Evolutionary conservation across 2,113 vertebrate species (phyloP), one percentile per base, ranked within the genome.

Genomic region (Pristiophorus japonicus): DNA sequence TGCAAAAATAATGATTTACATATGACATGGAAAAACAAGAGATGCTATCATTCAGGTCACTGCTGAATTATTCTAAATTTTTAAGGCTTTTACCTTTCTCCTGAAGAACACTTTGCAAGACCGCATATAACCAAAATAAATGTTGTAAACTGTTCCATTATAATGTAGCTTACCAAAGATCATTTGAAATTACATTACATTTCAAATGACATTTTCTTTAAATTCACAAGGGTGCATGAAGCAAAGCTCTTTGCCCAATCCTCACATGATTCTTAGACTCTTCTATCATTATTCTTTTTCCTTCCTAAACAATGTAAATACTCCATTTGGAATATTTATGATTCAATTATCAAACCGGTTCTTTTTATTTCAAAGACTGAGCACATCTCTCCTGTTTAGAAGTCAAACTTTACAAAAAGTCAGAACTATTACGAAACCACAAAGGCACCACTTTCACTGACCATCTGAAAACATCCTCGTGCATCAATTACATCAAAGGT

Each of bases 11-110:
- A 92, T 38, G 4, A 65, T 92, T 85, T 92, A 8, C 34, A 22
- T 14, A 18, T 1, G 30, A 92, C 55, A 18, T 63, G 59, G 85
- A 88, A 38, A 18, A 34, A 38, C 59, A 92, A 65, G 59, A 63
- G 59, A 63, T 63, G 16, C 59, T 38, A 92, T 38, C 59, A 63
- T n/a, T 88, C 18, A 51, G 27, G 30, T 62, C 51, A 91, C 38
- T 85, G 12, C 81, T 42, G 30, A 91, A n/a, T 62, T 62, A 91
- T 63, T 92, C 59, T 92, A 92, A 92, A 62, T 38, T 63, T 92
- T 59, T 38, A 65, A 92, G 55, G 34, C 30, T 92, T 14, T 91
- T 63, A 62, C 55, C 51, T 88, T 34, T 24, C 42, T 87, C 42
- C 59, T 38, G 59, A 38, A 34, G 55, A 38, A 34, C 88, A 62